Conservation (phyloP, 2,888 invertebrate species). For the Corbicula japonica region DNA sequence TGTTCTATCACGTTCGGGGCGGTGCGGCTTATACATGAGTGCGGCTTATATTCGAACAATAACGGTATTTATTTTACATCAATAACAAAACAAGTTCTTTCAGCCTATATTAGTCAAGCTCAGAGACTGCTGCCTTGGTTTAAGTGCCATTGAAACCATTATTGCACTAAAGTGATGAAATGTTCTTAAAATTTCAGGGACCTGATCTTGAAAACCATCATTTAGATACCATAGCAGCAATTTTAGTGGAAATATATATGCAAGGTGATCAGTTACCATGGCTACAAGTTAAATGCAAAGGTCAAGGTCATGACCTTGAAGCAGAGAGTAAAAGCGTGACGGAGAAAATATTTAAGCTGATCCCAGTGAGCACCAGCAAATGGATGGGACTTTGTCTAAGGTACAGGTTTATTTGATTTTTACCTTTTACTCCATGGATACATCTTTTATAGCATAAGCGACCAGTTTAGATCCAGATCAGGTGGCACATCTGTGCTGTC, state of each 20-base stretch:
- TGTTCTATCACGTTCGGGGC: no score
- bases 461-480: no score
- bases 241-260: constrained; percentile 56
- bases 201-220: constrained; percentile 62
- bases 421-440: no score
- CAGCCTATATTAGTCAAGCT: neutral
- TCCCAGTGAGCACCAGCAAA: constrained; percentile 34
- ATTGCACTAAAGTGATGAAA: no score
- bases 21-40: no score
- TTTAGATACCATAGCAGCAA: constrained; percentile 61
- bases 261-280: constrained; percentile 30
- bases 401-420: constrained; percentile 21
- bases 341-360: constrained; percentile 31
- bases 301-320: neutral
- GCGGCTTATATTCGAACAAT: no score
- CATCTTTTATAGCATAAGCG: no score
- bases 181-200: no score
- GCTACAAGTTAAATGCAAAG: constrained; percentile 22
- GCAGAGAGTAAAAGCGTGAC: constrained; percentile 31
- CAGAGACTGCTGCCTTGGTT: neutral
- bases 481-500: no score
- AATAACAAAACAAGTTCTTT: no score
- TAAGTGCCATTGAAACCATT: no score
- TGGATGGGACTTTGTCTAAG: constrained; percentile 52
- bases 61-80: no score